A percentile compares a stretch with the other conserved stretches of the same genome.
Evolutionary conservation across 2,113 vertebrate genomes (phyloP).

Genomic region (Urocitellus parryii): DNA sequence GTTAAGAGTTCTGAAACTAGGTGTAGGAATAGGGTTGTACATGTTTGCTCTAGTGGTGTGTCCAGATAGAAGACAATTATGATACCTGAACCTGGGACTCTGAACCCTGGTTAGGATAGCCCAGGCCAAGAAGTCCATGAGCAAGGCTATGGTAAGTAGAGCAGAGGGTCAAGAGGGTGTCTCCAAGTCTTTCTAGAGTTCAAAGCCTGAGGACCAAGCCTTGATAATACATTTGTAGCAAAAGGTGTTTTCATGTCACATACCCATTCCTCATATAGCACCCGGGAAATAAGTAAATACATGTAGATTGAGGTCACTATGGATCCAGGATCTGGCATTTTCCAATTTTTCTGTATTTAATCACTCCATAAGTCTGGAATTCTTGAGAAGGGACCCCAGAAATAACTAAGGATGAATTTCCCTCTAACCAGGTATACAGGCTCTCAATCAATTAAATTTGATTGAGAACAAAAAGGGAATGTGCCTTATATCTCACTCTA

Average conservation of each 20-base stretch:
- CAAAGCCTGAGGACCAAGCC: background rate
- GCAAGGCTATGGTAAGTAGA: background rate
- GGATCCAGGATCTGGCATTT: background rate
- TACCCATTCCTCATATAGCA: background rate
- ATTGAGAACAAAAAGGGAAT: background rate
- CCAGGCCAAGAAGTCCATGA: background rate
- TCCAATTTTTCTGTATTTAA: background rate
- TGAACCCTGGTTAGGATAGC: background rate
- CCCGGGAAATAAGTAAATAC: background rate
- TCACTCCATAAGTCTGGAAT: background rate
- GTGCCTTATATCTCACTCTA: background rate
- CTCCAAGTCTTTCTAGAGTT: background rate
- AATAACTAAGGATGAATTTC: background rate
- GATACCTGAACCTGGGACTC: background rate
- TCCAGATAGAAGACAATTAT: background rate
- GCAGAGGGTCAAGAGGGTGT: no score
- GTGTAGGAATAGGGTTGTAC: background rate
- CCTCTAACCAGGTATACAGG: background rate
- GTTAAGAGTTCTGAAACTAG: background rate
- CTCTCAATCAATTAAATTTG: constrained; percentile 21
- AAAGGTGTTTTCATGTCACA: background rate
- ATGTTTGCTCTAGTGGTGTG: background rate
- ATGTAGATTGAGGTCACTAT: background rate
- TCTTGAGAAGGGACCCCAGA: background rate
- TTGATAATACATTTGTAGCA: background rate